Conservation (phyloP, 1,140 invertebrate genomes). For the Pomacea maculata region DNA sequence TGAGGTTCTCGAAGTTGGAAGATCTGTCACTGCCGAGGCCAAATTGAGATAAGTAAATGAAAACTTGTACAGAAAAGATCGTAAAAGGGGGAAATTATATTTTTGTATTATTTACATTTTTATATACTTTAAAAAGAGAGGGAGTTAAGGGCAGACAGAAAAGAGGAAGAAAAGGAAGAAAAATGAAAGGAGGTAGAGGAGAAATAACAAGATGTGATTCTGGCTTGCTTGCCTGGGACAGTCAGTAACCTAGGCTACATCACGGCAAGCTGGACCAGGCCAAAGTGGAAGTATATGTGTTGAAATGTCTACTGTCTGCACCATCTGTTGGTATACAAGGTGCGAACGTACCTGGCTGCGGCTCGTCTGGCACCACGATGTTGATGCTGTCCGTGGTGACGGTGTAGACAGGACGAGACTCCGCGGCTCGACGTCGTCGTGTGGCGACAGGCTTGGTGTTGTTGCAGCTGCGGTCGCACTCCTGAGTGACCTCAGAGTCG, state of each 20-base stretch:
- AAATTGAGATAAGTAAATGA: not conserved
- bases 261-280: too few relatives aligned
- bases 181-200: too few relatives aligned
- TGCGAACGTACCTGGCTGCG: not conserved
- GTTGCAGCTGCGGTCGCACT: constrained; percentile 53
- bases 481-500: constrained; percentile 32
- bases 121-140: not conserved
- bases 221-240: too few relatives aligned
- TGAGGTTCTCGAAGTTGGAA: not conserved
- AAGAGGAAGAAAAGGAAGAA: too few relatives aligned
- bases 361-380: not conserved
- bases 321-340: too few relatives aligned
- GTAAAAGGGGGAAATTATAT: not conserved
- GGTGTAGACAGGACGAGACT: not conserved
- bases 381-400: not conserved
- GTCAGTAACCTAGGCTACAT: too few relatives aligned
- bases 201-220: too few relatives aligned
- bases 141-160: not conserved
- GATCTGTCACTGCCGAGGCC: not conserved
- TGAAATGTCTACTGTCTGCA: too few relatives aligned
- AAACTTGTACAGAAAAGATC: not conserved
- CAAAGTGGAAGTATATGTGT: too few relatives aligned
- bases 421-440: constrained; percentile 16
- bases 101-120: not conserved
- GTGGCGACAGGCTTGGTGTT: constrained; percentile 25